These are phyloP conservation scores for Arbacia lixula DNA, from an alignment of 53 echinoderm and acorn worm genomes.

Conservation along the genomic window DNA sequence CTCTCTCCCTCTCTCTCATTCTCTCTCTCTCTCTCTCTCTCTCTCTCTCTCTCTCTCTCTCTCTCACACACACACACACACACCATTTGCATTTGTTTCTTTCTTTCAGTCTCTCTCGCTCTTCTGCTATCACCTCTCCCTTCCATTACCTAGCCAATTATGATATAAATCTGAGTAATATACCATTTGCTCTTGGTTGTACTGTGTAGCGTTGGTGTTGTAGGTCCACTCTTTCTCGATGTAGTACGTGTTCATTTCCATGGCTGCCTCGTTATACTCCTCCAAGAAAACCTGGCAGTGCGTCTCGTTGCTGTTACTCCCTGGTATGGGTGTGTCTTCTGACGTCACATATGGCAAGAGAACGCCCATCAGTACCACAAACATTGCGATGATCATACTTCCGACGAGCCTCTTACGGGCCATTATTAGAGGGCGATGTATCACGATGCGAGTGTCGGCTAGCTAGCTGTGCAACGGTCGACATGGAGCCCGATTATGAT, in stretches of 20 bases:
- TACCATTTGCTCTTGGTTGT: conserved; percentile 70
- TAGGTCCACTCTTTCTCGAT: conserved; percentile 59
- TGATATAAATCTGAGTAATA: too few species aligned
- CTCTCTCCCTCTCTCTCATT: not conserved
- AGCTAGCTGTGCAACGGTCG: too few species aligned
- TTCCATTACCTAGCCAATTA: not conserved
- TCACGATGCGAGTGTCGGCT: too few species aligned
- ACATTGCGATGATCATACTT: too few species aligned
- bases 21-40: not conserved
- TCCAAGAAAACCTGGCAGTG: conserved; percentile 40
- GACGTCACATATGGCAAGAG: too few species aligned
- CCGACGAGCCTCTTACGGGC: too few species aligned
- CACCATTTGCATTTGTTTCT: not conserved
- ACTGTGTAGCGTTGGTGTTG: conserved; percentile 72
- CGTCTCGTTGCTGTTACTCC: conserved; percentile 16
- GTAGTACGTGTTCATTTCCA: conserved; percentile 42
- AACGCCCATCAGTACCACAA: too few species aligned
- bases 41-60: not conserved
- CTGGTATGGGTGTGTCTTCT: not conserved
- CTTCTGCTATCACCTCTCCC: not conserved
- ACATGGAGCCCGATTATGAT: too few species aligned
- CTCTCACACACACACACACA: too few species aligned
- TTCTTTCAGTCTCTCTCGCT: not conserved
- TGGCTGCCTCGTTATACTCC: conserved; percentile 50
- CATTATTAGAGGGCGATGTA: too few species aligned